Base-by-base conservation (phyloP, 2,888 invertebrate genomes). In the Heliothis peltigera region DNA sequence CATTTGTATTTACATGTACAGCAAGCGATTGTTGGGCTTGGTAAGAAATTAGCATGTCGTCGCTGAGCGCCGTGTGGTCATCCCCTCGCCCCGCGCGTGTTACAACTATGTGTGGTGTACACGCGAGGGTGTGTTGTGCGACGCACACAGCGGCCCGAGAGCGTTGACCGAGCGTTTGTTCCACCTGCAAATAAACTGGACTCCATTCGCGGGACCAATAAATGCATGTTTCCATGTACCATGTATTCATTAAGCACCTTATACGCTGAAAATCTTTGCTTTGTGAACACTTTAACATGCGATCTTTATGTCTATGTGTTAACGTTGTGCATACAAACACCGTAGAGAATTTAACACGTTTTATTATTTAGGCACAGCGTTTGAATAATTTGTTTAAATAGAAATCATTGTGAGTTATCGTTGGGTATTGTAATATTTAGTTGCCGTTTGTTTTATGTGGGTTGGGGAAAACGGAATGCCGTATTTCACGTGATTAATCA, bases 121-220 rank as follows among this genome's bases (percentile, higher is more conserved):
- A 51, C 60, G 55, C 60, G 62, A 64, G 64, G 62, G 64, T 66
- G 58, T 81, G 86, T 79, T 85, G 73, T 12, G 64, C 65, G 75
- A 66, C 81, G 83, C 87, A 88, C 88, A 88, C 80, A 84, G 47
- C 55, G 62, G 77, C 67, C 66, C 53, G 87, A 87, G 93, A 87
- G 89, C 93, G 89, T 81, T 92, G 93, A 94, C 93, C 94, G 87
- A 80, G 59, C 86, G 88, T 87, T 85, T 84, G 90, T 89, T 89
- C 91, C 94, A 94, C 94, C 94, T 94, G 94, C 93, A 89, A 92
- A 92, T 89, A 88, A 85, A 89, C 85, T 74, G 79, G 87, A 89
- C 86, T 86, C 86, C 88, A 84, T 87, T 87, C 85, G 85, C 85
- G 84, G 72, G 83, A 85, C 83, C 83, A 86, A 88, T 89, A 87